Evolutionary conservation across 1,140 invertebrate genomes (phyloP), one percentile per base, ranked within the genome.

Genomic region (Sinella curviseta): DNA sequence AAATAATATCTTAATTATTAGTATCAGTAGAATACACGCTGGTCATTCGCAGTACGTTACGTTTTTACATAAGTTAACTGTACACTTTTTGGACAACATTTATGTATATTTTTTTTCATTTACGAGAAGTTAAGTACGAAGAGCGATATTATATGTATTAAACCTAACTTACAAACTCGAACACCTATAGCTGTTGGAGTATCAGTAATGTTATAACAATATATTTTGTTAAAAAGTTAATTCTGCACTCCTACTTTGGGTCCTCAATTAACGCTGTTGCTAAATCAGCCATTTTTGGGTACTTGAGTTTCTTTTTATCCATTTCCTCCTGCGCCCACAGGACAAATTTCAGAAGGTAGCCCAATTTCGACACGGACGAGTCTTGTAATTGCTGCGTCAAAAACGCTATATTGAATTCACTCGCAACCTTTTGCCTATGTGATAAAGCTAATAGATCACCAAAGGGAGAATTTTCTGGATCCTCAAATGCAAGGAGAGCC

Each of bases 341-440:
- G 82, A 99, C 94, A 86, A 98, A 90, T 86, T 97, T 96, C 3
- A 99, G 88, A 1, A 99, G 88, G 85, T 94, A 96, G 3, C 95
- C 96, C 54, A 99, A 89, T 86, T 96, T 93, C 1, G 91, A 90
- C 4, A 85, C 84, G 16, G 94, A 94, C 67, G 92, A 91, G 85
- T 96, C 94, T 86, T 93, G 92, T 85, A 97, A 94, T 86, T 97
- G 94, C 87, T 93, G 94, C 85, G 95, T 94, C 31, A 99, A 88
- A 83, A 99, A 98, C 1, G 97, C 96, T 79, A 96, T 95, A 89
- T 99, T 99, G 8, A 99, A 88, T 89, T 99, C 96, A 89, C 95
- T 97, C 17, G 97, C 97, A 85, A 99, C 95, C 90, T 98, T 98
- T 88, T 99, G 95, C 84, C 96, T 90, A 85, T 98, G 95, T 34